Conservation (phyloP, 2,113 vertebrate species). For the Rynchops niger region DNA sequence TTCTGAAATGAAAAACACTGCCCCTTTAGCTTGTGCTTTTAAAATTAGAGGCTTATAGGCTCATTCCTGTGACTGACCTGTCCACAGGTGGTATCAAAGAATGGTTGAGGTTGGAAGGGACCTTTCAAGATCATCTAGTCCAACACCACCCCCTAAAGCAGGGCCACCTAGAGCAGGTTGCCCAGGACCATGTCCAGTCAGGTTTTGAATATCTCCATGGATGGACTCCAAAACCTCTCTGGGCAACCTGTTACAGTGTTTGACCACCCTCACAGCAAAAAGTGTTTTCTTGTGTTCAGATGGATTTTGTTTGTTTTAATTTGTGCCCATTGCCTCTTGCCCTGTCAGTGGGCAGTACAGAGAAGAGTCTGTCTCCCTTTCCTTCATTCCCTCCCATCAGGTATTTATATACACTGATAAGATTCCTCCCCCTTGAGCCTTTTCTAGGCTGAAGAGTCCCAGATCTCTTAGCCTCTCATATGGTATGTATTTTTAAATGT, state of each 20-base stretch:
- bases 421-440: neutral
- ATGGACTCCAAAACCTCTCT: neutral
- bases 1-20: conserved; percentile 8
- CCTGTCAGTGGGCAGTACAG: neutral
- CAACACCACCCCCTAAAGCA: neutral
- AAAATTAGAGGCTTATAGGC: neutral
- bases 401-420: neutral
- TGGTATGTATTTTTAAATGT: neutral
- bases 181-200: neutral
- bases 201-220: neutral
- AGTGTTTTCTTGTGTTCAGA: neutral
- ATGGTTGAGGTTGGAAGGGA: conserved; percentile 5
- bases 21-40: conserved; percentile 4
- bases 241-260: neutral
- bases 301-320: neutral
- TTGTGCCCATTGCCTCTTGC: neutral
- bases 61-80: neutral
- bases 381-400: neutral
- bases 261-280: neutral
- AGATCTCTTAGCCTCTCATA: neutral
- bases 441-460: neutral
- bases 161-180: neutral
- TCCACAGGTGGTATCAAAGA: neutral
- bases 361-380: neutral
- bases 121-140: neutral